These are phyloP conservation scores for Drosophila auraria DNA, from an alignment of 1,140 invertebrate species.

Conservation along the genomic window DNA sequence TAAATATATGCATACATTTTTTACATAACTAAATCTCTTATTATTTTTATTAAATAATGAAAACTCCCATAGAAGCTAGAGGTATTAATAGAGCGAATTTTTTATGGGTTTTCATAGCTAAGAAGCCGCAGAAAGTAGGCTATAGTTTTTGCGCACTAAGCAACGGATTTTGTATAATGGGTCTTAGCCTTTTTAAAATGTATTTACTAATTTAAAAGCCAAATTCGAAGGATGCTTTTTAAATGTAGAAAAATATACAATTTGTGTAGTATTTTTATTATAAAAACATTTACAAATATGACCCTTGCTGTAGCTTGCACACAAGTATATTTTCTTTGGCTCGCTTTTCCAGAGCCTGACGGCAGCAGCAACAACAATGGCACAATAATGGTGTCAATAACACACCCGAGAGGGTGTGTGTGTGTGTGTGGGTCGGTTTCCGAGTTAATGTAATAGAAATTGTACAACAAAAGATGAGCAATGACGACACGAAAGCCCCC, in stretches of 20 bases:
- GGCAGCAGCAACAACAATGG: conserved; percentile 57
- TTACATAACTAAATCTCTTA: too few relatives aligned
- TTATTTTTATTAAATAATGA: too few relatives aligned
- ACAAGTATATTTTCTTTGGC: conserved; percentile 36
- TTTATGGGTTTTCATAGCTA: too few relatives aligned
- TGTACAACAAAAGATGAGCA: conserved; percentile 78
- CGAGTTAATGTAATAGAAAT: conserved; percentile 79
- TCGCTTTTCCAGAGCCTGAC: conserved; percentile 45
- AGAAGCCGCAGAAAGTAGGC: too few relatives aligned
- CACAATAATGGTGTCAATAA: conserved; percentile 74
- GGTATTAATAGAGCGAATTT: too few relatives aligned
- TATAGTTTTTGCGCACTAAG: not conserved
- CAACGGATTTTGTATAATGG: not conserved
- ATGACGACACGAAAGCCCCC: conserved; percentile 79
- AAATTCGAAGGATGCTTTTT: too few relatives aligned
- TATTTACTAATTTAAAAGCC: not conserved
- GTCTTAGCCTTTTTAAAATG: not conserved
- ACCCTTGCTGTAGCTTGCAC: not conserved
- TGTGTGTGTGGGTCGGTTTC: conserved; percentile 31
- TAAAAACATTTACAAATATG: not conserved
- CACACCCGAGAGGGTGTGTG: conserved; percentile 43
- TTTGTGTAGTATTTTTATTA: not conserved
- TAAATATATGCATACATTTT: too few relatives aligned
- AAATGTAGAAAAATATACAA: too few relatives aligned
- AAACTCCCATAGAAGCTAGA: too few relatives aligned